Base-by-base conservation (phyloP, 2,888 invertebrate species). In the Peribatodes rhomboidaria region DNA sequence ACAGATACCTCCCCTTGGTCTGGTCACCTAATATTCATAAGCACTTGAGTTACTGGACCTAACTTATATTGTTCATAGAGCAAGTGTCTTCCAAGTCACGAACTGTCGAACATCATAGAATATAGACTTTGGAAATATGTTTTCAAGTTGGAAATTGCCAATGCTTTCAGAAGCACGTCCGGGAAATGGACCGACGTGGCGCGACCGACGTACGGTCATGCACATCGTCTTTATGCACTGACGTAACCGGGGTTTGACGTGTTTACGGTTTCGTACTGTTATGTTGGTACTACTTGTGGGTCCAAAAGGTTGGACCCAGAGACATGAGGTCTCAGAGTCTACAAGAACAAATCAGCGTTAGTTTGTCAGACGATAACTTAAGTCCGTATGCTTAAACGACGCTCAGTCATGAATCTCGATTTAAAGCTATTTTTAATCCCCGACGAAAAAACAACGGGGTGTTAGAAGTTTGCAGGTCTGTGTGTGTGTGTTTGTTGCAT, bases 81-180 rank as follows among this genome's bases (percentile, higher is more conserved):
- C 49, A 35, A 47, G 37, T 49, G 27, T 58, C 57, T 58, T 49
- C 31, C 49, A 47, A 58, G 57, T 49, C 47, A 58, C 57, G 57
- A 47, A 39, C 53, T 39, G n/a, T 46, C 54, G 39, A 46, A 54
- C 39, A 41, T 47, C 46, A 54, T 61, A 47, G 53, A 54, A 18
- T 42, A 35, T 53, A 47, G 61, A 54, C 61, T 60, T 53, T 60
- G 22, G 31, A 61, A 61, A 59, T 58, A 59, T 52, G 47, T 46
- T 53, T 22, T 27, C 8, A 47, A 39, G 39, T 61, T 42, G 18
- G 18, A 42, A 18, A 18, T 42, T 54, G 37, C 47, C 14, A 46
- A 57, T 42, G 16, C 41, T 54, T 41, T 54, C 27, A 42, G 14
- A 44, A 44, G 27, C 27, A 14, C 20, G 46, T 46, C 46, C 22